phyloP scores from a whole-genome alignment of 1,140 invertebrate species.

The Adelges cooleyi region DNA sequence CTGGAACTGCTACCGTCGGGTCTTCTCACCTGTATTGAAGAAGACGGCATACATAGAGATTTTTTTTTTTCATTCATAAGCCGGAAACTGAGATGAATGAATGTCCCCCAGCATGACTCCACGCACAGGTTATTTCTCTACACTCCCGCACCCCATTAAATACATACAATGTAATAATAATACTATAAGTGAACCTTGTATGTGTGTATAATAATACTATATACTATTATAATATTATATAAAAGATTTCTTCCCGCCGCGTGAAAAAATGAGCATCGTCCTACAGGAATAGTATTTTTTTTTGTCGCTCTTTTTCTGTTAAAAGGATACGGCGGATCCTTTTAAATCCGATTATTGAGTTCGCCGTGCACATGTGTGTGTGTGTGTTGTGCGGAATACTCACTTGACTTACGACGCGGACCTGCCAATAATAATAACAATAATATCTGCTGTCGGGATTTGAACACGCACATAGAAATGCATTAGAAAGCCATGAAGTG shows the following conservation, averaged over 20 bases:
- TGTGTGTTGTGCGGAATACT: neutral
- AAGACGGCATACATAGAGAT: neutral
- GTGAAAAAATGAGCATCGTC: constrained; percentile 9
- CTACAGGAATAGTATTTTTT: neutral
- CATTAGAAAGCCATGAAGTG: no score
- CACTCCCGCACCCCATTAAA: constrained; percentile 16
- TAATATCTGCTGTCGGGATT: no score
- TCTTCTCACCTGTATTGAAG: constrained; percentile 27
- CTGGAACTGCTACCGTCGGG: constrained; percentile 23
- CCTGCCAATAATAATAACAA: neutral
- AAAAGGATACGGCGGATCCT: constrained; percentile 15
- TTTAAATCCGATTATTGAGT: constrained; percentile 25
- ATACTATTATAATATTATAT: neutral
- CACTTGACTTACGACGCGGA: constrained; percentile 2
- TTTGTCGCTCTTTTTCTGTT: neutral
- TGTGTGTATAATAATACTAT: neutral
- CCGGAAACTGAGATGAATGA: constrained; percentile 26
- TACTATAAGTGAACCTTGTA: constrained; percentile 5
- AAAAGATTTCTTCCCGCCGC: constrained; percentile 18
- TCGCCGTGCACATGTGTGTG: neutral
- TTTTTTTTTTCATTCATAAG: constrained; percentile 26
- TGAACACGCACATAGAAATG: no score
- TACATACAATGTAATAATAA: constrained; percentile 20
- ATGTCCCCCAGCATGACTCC: constrained; percentile 22
- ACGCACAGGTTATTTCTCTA: constrained; percentile 9